Evolutionary conservation across 2,888 invertebrate species (phyloP), one percentile per base, ranked within the genome.

Genomic region (Hirtodrosophila cameraria): DNA sequence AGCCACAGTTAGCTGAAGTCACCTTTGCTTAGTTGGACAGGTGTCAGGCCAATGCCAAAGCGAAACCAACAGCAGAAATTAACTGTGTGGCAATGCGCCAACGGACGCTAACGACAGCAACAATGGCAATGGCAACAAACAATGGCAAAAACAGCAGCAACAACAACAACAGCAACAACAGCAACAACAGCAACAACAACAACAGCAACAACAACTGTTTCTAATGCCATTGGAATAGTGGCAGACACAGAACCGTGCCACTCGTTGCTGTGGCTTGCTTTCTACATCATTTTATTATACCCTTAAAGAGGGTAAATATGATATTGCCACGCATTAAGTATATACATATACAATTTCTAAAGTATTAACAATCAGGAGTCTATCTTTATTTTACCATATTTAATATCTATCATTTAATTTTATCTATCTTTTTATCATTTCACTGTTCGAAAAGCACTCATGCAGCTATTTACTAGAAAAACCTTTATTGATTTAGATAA

Each of bases 71-170:
- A 36, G 50, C 66, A 39, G 48, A 72, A 50, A 71, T 71, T 75
- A 72, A 71, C 72, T 66, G 54, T 62, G 54, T 62, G 61, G 41
- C 54, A 54, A 46, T 49, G 46, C 55, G 49, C 42, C 57, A 58
- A 42, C 72, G 38, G 25, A 18, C 33, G 39, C 9, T 20, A 20
- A 20, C 41, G 13, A 33, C 13, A 33, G 16, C 28, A 45, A 28
- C 35, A 42, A 4, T 30, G 52, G 23, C 38, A 45, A 11, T 33
- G 2, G 27, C 35, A 41, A 9, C 16, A 41, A 4, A n/a, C n/a
- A n/a, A n/a, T n/a, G 5, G 20, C 39, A 7, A 38, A 20, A 20
- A 8, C 3, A 23, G 7, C 23, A 5, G 3, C 41, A 23, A 33
- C 13, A 33, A 27, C 28, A 45, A 28, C 35, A 42, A 4, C 35